These are phyloP conservation scores for Apteryx mantelli DNA, from an alignment of 2,113 vertebrate species.

Conservation along the genomic window DNA sequence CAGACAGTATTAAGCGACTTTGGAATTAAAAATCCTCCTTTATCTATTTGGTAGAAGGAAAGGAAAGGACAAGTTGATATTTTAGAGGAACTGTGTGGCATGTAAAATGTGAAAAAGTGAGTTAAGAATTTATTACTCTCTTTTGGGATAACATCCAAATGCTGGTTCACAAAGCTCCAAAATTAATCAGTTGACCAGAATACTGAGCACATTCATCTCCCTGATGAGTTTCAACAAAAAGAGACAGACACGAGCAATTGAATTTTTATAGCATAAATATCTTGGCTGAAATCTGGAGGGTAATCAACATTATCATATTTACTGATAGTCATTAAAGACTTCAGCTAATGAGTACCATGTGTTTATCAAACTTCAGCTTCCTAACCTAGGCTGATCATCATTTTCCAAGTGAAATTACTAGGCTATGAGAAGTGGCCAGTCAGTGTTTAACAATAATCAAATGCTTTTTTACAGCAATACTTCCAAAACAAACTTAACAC, in stretches of 20 bases:
- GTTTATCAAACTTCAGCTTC: slow-evolving; percentile 27
- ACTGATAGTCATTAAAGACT: not conserved
- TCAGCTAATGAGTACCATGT: not conserved
- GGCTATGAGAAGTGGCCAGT: not conserved
- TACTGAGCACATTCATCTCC: not conserved
- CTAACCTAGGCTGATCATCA: slow-evolving; percentile 5
- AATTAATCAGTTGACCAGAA: slow-evolving; percentile 27
- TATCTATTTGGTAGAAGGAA: not conserved
- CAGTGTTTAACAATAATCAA: slow-evolving; percentile 28
- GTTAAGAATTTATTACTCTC: not conserved
- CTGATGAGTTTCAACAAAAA: slow-evolving; percentile 16
- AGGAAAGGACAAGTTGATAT: not conserved
- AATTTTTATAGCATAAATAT: not conserved
- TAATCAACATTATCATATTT: slow-evolving; percentile 35
- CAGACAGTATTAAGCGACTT: slow-evolving; percentile 11
- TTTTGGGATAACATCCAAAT: not conserved
- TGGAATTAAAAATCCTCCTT: slow-evolving; percentile 10
- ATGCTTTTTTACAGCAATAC: not conserved
- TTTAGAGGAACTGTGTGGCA: not conserved
- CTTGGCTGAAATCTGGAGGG: slow-evolving; percentile 11
- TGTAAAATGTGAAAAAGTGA: not conserved
- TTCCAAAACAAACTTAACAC: not conserved
- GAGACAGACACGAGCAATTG: not conserved
- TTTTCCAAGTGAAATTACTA: not conserved
- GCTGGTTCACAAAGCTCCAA: not conserved